Percentiles rank a stretch among this genome's conserved stretches.
phyloP scores from a whole-genome alignment of 2,888 invertebrate genomes.

The Aromia moschata region DNA sequence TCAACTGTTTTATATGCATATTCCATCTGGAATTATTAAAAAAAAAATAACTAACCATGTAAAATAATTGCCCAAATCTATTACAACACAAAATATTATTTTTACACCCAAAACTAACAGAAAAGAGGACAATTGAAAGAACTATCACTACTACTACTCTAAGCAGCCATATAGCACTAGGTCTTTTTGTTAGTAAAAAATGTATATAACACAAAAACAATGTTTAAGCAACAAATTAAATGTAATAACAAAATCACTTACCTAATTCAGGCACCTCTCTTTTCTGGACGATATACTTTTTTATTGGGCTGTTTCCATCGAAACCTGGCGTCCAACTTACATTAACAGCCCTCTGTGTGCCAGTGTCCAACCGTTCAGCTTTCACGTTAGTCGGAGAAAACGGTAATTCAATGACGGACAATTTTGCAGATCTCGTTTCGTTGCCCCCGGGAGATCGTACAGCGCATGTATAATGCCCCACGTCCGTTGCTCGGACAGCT shows the following conservation, averaged over 20 bases:
- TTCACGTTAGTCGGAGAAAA: slow-evolving; percentile 90
- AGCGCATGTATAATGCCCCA: slow-evolving; percentile 92
- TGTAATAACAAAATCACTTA: slow-evolving; percentile 60
- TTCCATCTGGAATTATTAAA: not conserved
- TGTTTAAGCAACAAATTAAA: slow-evolving; percentile 42
- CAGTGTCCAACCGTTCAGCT: slow-evolving; percentile 72
- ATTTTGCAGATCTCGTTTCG: slow-evolving; percentile 84
- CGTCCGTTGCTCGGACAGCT: slow-evolving; percentile 90
- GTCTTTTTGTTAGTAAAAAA: slow-evolving; percentile 31
- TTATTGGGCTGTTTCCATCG: slow-evolving; percentile 95
- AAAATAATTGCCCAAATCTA: too few relatives aligned
- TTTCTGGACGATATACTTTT: slow-evolving; percentile 91
- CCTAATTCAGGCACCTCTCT: slow-evolving; percentile 88
- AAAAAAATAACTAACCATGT: not conserved
- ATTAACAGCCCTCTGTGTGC: slow-evolving; percentile 81
- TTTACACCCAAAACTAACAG: not conserved
- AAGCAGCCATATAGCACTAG: not conserved
- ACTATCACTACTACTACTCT: slow-evolving; percentile 1
- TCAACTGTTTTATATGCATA: not conserved
- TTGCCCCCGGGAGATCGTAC: slow-evolving; percentile 92
- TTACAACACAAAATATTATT: not conserved
- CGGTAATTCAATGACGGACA: slow-evolving; percentile 94
- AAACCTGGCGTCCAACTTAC: slow-evolving; percentile 96
- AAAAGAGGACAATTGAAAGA: not conserved
- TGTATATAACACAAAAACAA: slow-evolving; percentile 56